Evolutionary conservation across 64 coral and sea anemone genomes (phyloP).

Genomic region (Pocillopora damicornis): DNA sequence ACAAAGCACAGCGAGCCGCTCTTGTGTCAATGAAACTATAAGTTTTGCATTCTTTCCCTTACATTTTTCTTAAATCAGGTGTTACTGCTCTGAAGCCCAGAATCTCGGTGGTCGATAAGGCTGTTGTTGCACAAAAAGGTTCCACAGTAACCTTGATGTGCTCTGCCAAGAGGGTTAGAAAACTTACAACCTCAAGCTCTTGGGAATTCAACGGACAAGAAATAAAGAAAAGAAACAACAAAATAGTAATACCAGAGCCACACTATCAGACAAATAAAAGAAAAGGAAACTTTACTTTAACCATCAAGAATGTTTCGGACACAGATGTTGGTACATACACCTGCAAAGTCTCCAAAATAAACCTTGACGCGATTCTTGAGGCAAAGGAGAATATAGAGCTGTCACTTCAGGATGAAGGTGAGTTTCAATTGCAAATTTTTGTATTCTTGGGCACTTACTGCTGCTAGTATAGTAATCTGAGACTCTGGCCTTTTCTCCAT

Average conservation of each 20-base stretch:
- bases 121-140: neutral
- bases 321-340: slow-evolving; percentile 6
- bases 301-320: neutral
- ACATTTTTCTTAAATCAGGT: too few relatives aligned
- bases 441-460: neutral
- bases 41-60: too few relatives aligned
- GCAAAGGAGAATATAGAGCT: neutral
- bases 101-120: too few relatives aligned
- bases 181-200: too few relatives aligned
- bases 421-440: neutral
- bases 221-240: neutral
- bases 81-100: too few relatives aligned
- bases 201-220: slow-evolving; percentile 3
- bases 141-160: neutral
- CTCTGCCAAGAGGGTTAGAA: neutral
- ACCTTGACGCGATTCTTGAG: rapidly evolving
- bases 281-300: neutral
- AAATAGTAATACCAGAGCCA: neutral
- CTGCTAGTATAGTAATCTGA: neutral
- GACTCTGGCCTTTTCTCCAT: neutral
- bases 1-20: too few relatives aligned
- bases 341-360: neutral
- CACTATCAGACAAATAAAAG: neutral
- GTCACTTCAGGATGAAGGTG: neutral
- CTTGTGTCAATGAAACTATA: too few relatives aligned